phyloP scores from a whole-genome alignment of 2,113 vertebrate species.

The Synchiropus splendidus region DNA sequence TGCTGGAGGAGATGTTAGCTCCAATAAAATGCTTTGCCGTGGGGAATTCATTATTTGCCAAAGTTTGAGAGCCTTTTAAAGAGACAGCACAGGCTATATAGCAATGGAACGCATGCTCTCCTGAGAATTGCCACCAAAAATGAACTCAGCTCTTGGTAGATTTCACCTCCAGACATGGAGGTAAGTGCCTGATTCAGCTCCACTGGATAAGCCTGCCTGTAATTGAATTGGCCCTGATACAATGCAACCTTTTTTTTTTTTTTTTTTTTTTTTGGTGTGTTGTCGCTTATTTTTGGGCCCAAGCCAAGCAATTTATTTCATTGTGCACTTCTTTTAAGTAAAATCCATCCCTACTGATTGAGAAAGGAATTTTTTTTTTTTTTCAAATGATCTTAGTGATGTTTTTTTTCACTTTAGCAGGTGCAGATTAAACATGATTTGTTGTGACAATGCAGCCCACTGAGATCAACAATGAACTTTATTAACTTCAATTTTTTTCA shows the following conservation, averaged over 20 bases:
- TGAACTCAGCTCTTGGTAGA: slow-evolving; percentile 27
- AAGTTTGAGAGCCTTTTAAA: slow-evolving; percentile 11
- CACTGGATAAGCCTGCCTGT: slow-evolving; percentile 21
- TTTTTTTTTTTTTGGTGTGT: slow-evolving; percentile 30
- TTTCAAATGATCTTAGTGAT: too few relatives aligned
- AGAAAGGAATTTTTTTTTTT: too few relatives aligned
- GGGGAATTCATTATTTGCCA: slow-evolving; percentile 13
- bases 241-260: slow-evolving; percentile 11
- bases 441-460: too few relatives aligned
- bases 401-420: too few relatives aligned
- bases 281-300: slow-evolving; percentile 22
- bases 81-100: slow-evolving; percentile 4
- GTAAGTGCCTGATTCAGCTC: slow-evolving; percentile 23
- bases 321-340: slow-evolving; percentile 2
- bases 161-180: slow-evolving; percentile 29
- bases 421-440: too few relatives aligned
- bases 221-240: slow-evolving; percentile 41
- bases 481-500: too few relatives aligned
- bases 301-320: slow-evolving; percentile 16
- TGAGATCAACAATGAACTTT: too few relatives aligned
- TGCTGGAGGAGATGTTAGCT: slow-evolving; percentile 9
- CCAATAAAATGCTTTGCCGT: slow-evolving; percentile 5
- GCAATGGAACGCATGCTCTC: slow-evolving; percentile 18
- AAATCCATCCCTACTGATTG: too few relatives aligned
- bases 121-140: slow-evolving; percentile 20